A percentile compares a stretch with the other conserved stretches of the same genome.
Conservation (phyloP, 1,140 invertebrate species). For the Harpegnathos saltator region DNA sequence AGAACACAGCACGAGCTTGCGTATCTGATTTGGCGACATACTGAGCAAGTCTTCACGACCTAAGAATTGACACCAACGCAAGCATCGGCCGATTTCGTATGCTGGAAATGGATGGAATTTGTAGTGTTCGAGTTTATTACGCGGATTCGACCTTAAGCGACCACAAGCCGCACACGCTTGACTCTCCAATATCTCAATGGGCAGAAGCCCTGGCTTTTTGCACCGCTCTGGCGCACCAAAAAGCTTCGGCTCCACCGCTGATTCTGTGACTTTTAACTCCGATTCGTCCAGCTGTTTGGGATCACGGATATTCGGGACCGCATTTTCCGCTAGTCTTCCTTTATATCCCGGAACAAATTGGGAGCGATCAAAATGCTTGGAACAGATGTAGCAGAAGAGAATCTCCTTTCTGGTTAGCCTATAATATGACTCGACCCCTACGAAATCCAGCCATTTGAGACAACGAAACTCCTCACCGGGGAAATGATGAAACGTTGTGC, state of each 20-base stretch:
- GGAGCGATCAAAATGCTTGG: conserved; percentile 82
- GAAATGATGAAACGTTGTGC: conserved; percentile 84
- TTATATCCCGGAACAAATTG: conserved; percentile 81
- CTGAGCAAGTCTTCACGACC: conserved; percentile 84
- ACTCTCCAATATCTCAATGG: conserved; percentile 79
- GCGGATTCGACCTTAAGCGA: conserved; percentile 80
- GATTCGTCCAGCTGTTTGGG: conserved; percentile 69
- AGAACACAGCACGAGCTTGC: conserved; percentile 83
- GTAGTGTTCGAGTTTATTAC: conserved; percentile 81
- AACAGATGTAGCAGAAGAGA: conserved; percentile 85
- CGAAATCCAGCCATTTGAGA: conserved; percentile 84
- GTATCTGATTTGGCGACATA: conserved; percentile 85
- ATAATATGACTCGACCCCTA: conserved; percentile 84
- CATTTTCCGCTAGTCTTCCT: conserved; percentile 79
- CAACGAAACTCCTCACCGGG: conserved; percentile 85
- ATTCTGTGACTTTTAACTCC: conserved; percentile 68
- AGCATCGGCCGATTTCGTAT: conserved; percentile 84
- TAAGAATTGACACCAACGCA: conserved; percentile 84
- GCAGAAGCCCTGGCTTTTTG: conserved; percentile 77
- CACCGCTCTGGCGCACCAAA: conserved; percentile 65
- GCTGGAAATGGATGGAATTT: conserved; percentile 85
- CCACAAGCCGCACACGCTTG: conserved; percentile 84
- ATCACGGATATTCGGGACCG: conserved; percentile 81
- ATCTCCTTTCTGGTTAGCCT: conserved; percentile 84
- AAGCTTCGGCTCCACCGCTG: conserved; percentile 68